Evolutionary conservation across 2,113 vertebrate species (phyloP), one percentile per base, ranked within the genome.

Genomic region (Typhlomys cinereus): DNA sequence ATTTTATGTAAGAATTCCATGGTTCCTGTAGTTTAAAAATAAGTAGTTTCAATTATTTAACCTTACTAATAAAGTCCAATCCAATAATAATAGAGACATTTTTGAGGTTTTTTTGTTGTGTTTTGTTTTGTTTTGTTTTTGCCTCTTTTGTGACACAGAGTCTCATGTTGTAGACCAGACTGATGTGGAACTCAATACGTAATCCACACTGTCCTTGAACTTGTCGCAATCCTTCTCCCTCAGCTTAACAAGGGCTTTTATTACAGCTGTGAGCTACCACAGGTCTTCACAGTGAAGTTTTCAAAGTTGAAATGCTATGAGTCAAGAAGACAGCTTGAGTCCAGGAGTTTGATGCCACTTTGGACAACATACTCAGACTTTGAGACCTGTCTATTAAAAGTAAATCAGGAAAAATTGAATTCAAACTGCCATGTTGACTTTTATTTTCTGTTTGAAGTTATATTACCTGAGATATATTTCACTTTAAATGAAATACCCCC

Each of bases 1-100:
- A n/a, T 86, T 91, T 18, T 84, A n/a, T 70, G 27, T 39, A 70
- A 62, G n/a, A 85, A 82, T 85, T 92, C 73, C 50, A 95, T 75
- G 39, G 31, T 48, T 11, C 27, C n/a, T 86, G 48, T 79, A 66
- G 88, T 67, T 81, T 93, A n/a, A 74, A 21, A 18, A 70, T 79
- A 79, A 67, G 71, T 5, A 66, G 75, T 44, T 90, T 86, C 85
- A 93, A 79, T 9, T 75, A 39, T 84, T 67, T 76, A 87, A 84
- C 4, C 17, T 92, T 61, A 54, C 1, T 54, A 92, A 80, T 92
- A 90, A 85, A 81, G 36, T 66, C 5, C 27, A 93, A 66, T 13
- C 39, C 84, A 92, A 11, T 61, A 54, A 81, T 31, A 48, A 66
- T 79, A 74, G 9, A 36, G 27, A 87, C 52, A 3, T 3, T 52